These are phyloP conservation scores for Heliconius ethilla DNA, from an alignment of 2,888 invertebrate genomes.

Conservation along the genomic window DNA sequence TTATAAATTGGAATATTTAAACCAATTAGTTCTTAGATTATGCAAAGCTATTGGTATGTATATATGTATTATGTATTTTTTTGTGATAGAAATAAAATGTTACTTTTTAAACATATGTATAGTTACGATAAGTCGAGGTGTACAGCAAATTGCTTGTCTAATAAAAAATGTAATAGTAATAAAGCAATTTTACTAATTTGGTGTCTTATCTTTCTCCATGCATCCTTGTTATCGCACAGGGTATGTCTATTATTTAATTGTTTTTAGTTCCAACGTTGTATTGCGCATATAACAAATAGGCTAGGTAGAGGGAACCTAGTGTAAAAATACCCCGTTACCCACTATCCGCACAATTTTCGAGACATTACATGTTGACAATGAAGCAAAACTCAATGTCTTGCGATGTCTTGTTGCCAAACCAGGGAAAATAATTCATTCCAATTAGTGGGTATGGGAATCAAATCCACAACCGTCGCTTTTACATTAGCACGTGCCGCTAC, in stretches of 20 bases:
- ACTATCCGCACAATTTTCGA: not conserved
- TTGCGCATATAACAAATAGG: not conserved
- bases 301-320: not conserved
- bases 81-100: constrained; percentile 45
- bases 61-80: constrained; percentile 29
- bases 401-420: not conserved
- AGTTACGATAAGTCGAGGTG: constrained; percentile 48
- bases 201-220: not conserved
- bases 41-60: constrained; percentile 21
- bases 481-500: not conserved
- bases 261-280: not conserved
- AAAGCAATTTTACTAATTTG: constrained; percentile 35
- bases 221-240: not conserved
- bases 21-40: constrained; percentile 18
- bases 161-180: constrained; percentile 53
- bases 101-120: constrained; percentile 49
- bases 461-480: constrained; percentile 1
- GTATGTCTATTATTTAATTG: not conserved
- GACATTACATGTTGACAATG: not conserved
- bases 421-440: not conserved
- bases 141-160: constrained; percentile 50
- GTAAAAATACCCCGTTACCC: not conserved
- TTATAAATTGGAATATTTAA: constrained; percentile 2
- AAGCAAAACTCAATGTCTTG: not conserved
- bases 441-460: not conserved